Evolutionary conservation across 2,797 vertebrate species (phyloP).

Genomic region (Ctenopoma kingsleyae): DNA sequence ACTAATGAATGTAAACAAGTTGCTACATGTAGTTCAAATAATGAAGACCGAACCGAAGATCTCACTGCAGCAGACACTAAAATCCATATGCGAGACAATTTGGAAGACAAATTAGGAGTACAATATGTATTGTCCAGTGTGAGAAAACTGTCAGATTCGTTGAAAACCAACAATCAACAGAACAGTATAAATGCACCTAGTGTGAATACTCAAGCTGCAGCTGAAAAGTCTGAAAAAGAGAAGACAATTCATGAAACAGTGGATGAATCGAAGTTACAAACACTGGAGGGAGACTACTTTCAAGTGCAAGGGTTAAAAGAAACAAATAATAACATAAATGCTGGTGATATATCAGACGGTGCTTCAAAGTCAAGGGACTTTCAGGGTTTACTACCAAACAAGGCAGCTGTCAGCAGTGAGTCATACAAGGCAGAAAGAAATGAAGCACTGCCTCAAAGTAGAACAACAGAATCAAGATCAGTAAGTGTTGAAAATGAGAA

Average conservation of each 20-base stretch:
- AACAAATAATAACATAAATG: conserved; percentile 25
- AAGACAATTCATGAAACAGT: conserved; percentile 1
- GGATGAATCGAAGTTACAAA: conserved; percentile 35
- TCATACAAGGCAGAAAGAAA: conserved; percentile 31
- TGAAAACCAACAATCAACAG: conserved; percentile 43
- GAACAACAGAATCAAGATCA: conserved; percentile 43
- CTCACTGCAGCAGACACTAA: conserved; percentile 18
- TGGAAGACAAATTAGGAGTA: conserved; percentile 38
- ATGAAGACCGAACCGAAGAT: conserved; percentile 23
- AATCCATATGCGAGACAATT: conserved; percentile 21
- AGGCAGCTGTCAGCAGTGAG: conserved; percentile 30
- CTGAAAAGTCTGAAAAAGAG: conserved; percentile 20
- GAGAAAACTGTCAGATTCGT: conserved; percentile 49
- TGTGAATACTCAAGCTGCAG: conserved; percentile 22
- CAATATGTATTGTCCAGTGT: conserved; percentile 52
- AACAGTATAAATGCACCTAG: conserved; percentile 19
- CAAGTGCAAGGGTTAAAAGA: conserved; percentile 69
- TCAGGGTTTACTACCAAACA: conserved; percentile 35
- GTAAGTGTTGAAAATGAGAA: conserved; percentile 36
- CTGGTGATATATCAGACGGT: conserved; percentile 13
- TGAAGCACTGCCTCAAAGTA: conserved; percentile 46
- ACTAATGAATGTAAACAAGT: conserved; percentile 22
- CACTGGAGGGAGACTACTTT: conserved; percentile 71
- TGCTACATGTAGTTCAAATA: conserved; percentile 27
- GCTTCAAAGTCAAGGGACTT: conserved; percentile 42